These are phyloP conservation scores for Acronicta alni DNA, from an alignment of 2,888 invertebrate genomes.

Conservation along the genomic window DNA sequence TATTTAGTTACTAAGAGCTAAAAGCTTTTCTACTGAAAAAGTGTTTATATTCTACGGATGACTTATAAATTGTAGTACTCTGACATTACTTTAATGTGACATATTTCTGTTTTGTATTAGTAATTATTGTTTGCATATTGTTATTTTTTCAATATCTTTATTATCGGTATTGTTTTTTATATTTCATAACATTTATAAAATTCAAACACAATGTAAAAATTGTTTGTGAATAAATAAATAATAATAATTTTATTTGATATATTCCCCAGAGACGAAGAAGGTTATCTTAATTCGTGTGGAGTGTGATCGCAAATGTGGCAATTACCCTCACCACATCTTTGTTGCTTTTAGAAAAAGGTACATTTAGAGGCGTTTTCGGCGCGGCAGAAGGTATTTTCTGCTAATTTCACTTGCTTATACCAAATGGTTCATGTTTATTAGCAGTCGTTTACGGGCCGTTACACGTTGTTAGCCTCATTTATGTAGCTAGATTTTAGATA, in stretches of 20 bases:
- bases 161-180: no score
- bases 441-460: not conserved
- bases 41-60: no score
- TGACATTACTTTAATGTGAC: no score
- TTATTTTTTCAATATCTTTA: no score
- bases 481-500: not conserved
- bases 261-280: slow-evolving; percentile 17
- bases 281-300: slow-evolving; percentile 22
- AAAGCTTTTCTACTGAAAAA: no score
- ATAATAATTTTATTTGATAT: not conserved
- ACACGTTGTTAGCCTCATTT: not conserved
- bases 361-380: slow-evolving; percentile 6
- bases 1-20: no score
- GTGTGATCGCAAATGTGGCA: slow-evolving; percentile 23
- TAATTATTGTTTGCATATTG: no score
- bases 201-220: no score
- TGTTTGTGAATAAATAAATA: no score
- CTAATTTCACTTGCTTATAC: slow-evolving; percentile 1
- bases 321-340: slow-evolving; percentile 28
- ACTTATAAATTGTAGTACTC: no score
- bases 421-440: not conserved
- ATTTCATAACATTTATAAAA: no score
- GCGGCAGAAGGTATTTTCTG: not conserved
- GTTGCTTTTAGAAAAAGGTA: slow-evolving; percentile 10
- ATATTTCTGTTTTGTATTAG: no score